These are phyloP conservation scores for Bombylius discolor DNA, from an alignment of 2,888 invertebrate species.

Conservation along the genomic window DNA sequence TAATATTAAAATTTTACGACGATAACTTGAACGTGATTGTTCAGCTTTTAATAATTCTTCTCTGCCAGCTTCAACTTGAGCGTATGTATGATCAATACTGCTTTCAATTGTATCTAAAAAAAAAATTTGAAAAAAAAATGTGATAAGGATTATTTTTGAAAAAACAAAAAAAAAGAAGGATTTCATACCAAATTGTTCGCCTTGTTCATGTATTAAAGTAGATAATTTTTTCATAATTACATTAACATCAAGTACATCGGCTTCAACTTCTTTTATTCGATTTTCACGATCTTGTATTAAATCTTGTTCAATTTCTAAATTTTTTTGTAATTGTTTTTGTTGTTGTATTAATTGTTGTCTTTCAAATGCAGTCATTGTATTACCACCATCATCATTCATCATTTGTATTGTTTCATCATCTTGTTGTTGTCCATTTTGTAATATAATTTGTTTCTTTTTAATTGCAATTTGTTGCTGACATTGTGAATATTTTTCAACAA, in stretches of 20 bases:
- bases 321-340: conserved; percentile 24
- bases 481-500: conserved; percentile 60
- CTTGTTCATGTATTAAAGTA: conserved; percentile 57
- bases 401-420: conserved; percentile 31
- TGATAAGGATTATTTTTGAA: neutral
- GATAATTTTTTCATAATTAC: conserved; percentile 68
- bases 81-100: conserved; percentile 60
- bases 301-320: conserved; percentile 62
- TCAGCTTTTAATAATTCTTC: conserved; percentile 71
- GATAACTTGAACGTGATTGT: conserved; percentile 60
- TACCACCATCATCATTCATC: conserved; percentile 28
- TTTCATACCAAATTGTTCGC: conserved; percentile 54
- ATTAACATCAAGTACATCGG: conserved; percentile 69
- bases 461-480: conserved; percentile 63
- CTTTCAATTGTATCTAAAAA: conserved; percentile 68
- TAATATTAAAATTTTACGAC: conserved; percentile 60
- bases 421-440: conserved; percentile 17
- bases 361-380: conserved; percentile 14
- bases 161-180: neutral
- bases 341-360: conserved; percentile 34
- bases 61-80: conserved; percentile 65
- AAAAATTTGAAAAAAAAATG: conserved; percentile 7
- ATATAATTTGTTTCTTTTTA: conserved; percentile 46
- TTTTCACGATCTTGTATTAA: conserved; percentile 68
- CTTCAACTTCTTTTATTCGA: conserved; percentile 66